phyloP scores from a whole-genome alignment of 2,888 invertebrate species.

The Callyntrura guangdongensis region DNA sequence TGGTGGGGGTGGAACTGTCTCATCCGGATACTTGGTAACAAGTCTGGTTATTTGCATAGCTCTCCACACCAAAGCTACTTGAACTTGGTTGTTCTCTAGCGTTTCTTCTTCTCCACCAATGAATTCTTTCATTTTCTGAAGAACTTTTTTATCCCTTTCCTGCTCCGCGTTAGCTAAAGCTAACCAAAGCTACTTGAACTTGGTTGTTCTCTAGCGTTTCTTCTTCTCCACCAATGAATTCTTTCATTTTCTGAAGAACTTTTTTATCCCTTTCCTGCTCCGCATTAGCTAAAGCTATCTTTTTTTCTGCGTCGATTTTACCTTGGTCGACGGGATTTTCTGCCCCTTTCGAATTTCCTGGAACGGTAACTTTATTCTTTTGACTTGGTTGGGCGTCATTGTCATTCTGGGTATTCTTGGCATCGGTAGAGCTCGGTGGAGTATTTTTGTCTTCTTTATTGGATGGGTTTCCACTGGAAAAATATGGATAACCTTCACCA shows the following conservation, averaged over 20 bases:
- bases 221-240: slow-evolving; percentile 69
- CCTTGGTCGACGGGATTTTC: slow-evolving; percentile 85
- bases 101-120: slow-evolving; percentile 70
- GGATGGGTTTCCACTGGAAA: neutral
- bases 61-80: slow-evolving; percentile 89
- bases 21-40: slow-evolving; percentile 81
- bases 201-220: slow-evolving; percentile 68
- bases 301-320: neutral
- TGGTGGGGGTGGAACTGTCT: slow-evolving; percentile 83
- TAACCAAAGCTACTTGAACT: slow-evolving; percentile 85
- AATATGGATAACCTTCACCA: slow-evolving; percentile 26
- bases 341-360: neutral
- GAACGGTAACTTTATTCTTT: neutral
- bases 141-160: slow-evolving; percentile 60
- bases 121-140: slow-evolving; percentile 64
- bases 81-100: slow-evolving; percentile 68
- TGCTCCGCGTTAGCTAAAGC: neutral
- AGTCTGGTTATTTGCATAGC: slow-evolving; percentile 90
- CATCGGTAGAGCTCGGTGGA: neutral
- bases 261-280: slow-evolving; percentile 57
- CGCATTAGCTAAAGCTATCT: neutral
- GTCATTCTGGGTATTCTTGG: neutral
- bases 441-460: neutral
- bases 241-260: slow-evolving; percentile 61
- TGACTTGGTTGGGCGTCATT: neutral